These are phyloP conservation scores for Latrodectus elegans DNA, from an alignment of 2,888 invertebrate genomes.

Conservation along the genomic window DNA sequence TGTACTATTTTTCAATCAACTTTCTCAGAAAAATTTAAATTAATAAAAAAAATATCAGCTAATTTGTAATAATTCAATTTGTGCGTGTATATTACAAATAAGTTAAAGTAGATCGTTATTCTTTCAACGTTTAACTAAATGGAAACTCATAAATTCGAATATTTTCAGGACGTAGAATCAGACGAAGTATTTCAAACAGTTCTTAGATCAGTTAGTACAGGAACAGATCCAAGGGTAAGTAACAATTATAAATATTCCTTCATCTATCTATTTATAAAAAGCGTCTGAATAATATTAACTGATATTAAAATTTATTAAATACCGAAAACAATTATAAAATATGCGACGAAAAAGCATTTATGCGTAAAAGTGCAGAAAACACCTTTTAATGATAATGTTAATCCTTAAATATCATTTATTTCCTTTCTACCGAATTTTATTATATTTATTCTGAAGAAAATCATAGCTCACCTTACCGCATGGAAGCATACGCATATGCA, in stretches of 20 bases:
- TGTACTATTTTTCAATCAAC: too few relatives aligned
- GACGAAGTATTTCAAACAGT: slow-evolving; percentile 70
- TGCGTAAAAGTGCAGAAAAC: background rate
- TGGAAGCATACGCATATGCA: too few relatives aligned
- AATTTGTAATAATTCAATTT: too few relatives aligned
- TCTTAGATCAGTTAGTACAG: slow-evolving; percentile 31
- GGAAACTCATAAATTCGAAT: background rate
- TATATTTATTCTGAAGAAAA: too few relatives aligned
- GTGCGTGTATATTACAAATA: too few relatives aligned
- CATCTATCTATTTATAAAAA: background rate
- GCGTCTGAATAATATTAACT: background rate
- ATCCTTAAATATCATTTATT: background rate
- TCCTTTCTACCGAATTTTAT: background rate
- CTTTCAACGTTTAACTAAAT: too few relatives aligned
- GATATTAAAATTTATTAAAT: background rate
- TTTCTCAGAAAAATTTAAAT: too few relatives aligned
- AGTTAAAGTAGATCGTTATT: too few relatives aligned
- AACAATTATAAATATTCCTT: too few relatives aligned
- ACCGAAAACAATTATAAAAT: background rate
- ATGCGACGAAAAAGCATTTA: too few relatives aligned
- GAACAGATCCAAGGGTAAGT: slow-evolving; percentile 46
- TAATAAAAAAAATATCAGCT: too few relatives aligned
- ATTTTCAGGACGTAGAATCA: slow-evolving; percentile 68
- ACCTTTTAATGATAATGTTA: background rate
- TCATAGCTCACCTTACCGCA: too few relatives aligned